phyloP scores from a whole-genome alignment of 2,888 invertebrate genomes.

The Lepas anatifera region DNA sequence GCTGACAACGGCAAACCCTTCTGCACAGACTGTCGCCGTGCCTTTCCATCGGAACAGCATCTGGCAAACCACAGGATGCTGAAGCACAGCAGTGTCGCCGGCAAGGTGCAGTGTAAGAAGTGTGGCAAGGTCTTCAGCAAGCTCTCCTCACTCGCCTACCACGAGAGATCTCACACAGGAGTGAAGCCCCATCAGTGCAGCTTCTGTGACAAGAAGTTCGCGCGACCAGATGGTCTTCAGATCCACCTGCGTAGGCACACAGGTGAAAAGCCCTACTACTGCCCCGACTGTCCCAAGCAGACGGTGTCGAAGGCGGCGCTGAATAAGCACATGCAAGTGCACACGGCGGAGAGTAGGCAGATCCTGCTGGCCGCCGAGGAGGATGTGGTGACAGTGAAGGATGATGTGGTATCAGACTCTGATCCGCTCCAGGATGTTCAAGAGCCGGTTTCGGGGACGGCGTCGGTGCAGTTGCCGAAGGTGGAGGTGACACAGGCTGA shows the following conservation, averaged over 20 bases:
- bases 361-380: too few species aligned
- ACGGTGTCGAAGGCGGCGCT: not conserved
- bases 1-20: not conserved
- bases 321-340: not conserved
- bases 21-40: not conserved
- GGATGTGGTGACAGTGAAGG: too few species aligned
- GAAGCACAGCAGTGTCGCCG: not conserved
- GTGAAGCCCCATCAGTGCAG: not conserved
- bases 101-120: not conserved
- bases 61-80: not conserved
- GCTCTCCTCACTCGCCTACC: not conserved
- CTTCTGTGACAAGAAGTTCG: not conserved
- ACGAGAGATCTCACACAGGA: not conserved
- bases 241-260: not conserved
- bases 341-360: not conserved
- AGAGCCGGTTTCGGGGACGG: too few species aligned
- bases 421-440: too few species aligned
- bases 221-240: not conserved
- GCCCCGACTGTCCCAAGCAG: not conserved
- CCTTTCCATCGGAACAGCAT: not conserved
- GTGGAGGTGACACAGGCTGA: too few species aligned
- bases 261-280: not conserved
- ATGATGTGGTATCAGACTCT: too few species aligned
- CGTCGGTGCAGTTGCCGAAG: too few species aligned
- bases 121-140: not conserved